Evolutionary conservation across 2,888 invertebrate genomes (phyloP).

Genomic region (Peribatodes rhomboidaria): DNA sequence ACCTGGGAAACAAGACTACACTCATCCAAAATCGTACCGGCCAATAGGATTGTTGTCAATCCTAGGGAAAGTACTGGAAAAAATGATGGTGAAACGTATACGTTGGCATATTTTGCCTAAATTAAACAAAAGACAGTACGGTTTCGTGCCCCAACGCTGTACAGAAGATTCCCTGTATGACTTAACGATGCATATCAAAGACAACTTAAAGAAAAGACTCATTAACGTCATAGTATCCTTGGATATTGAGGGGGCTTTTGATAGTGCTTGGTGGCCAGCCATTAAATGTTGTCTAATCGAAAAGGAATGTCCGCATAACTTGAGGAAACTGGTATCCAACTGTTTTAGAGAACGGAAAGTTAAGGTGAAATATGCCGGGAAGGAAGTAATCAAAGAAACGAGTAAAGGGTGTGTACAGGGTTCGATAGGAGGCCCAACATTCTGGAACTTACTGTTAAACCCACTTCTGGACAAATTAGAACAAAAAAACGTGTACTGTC

Average conservation of each 20-base stretch:
- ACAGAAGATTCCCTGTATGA: conserved; percentile 9
- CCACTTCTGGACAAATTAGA: background rate
- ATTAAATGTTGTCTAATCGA: background rate
- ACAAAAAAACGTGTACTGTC: background rate
- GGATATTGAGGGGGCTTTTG: background rate
- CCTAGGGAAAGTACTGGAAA: conserved; percentile 36
- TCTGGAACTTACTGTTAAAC: conserved; percentile 8
- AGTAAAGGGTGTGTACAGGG: background rate
- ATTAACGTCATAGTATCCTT: background rate
- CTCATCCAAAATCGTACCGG: conserved; percentile 1
- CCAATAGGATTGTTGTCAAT: conserved; percentile 41
- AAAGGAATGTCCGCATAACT: background rate
- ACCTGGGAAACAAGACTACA: conserved; percentile 43
- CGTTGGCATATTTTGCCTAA: background rate
- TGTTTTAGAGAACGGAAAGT: background rate
- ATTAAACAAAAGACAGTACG: background rate
- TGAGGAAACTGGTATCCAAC: background rate
- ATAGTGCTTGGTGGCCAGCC: conserved; percentile 7
- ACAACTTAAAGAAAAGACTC: background rate
- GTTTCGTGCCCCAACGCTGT: background rate
- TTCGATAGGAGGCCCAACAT: background rate
- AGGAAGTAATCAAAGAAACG: background rate
- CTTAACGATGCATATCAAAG: background rate
- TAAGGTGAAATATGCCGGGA: background rate
- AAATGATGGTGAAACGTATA: background rate